Conservation (phyloP, 2,797 vertebrate species). For the Epinephelus malabaricus region DNA sequence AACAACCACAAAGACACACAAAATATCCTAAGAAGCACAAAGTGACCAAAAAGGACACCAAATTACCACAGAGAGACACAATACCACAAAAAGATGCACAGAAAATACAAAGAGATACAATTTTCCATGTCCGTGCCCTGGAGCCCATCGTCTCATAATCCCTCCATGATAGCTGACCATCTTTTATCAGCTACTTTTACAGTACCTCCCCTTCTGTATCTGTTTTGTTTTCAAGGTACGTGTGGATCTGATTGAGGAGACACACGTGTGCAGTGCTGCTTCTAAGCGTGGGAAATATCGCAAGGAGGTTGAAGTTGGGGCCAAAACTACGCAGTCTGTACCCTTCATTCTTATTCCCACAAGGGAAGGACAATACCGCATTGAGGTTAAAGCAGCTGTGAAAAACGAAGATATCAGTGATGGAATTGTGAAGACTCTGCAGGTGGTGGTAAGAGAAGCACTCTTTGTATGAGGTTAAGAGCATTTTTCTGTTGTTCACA, state of each 20-base stretch:
- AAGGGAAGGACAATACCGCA: conserved; percentile 68
- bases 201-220: background rate
- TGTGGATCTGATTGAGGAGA: conserved; percentile 84
- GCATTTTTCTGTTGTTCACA: background rate
- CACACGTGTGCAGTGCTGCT: conserved; percentile 87
- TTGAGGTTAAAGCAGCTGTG: conserved; percentile 88
- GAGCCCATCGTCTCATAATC: too few relatives aligned
- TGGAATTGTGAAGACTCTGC: conserved; percentile 85
- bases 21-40: too few relatives aligned
- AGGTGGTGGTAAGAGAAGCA: conserved; percentile 88
- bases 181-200: background rate
- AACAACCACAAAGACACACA: too few relatives aligned
- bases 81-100: too few relatives aligned
- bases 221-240: conserved; percentile 79
- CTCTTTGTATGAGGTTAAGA: background rate
- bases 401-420: conserved; percentile 62
- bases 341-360: conserved; percentile 88
- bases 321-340: conserved; percentile 72
- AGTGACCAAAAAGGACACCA: too few relatives aligned
- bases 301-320: conserved; percentile 65
- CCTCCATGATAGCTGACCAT: too few relatives aligned
- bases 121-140: too few relatives aligned
- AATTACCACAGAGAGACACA: too few relatives aligned
- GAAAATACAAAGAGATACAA: too few relatives aligned
- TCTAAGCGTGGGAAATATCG: conserved; percentile 79